Evolutionary conservation across 2,888 invertebrate species (phyloP), one percentile per base, ranked within the genome.

Genomic region (Apamea epomidion): DNA sequence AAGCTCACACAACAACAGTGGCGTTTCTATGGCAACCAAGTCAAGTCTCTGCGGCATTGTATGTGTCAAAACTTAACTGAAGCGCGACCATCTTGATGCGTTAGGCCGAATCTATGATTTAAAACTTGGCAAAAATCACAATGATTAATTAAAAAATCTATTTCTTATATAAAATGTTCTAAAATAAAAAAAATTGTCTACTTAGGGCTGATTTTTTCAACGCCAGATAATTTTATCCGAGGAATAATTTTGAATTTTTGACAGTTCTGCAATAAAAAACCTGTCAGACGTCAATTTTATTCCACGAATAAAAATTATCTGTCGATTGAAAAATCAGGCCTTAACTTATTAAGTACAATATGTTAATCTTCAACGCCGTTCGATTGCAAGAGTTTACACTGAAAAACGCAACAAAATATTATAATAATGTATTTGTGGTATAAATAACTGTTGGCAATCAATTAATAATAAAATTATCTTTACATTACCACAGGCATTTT

Each of bases 331-430:
- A 32, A 32, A 32, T 32, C 32, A 32, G 2, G 2, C 32, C 32
- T 32, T 78, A 82, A 25, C 58, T 32, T 68, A 80, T 69, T 76
- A 76, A 76, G 64, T 78, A 85, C 54, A 54, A 21, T 74, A 83
- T 76, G 76, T 91, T 84, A 91, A 65, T 92, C 91, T 90, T 91
- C 89, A 81, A 82, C 85, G 81, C 88, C 88, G 54, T 91, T 90
- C 64, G 88, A 86, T 79, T 92, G 92, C 74, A 94, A 90, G 29
- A 94, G 93, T 87, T 92, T 92, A 84, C 95, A 93, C 95, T 95
- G 94, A 85, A 93, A 94, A 87, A 87, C 67, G 81, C 67, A 78
- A 73, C 76, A 83, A 80, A 67, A 67, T 29, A 8, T 68, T 29
- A 21, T 71, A 21, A 54, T 45, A 29, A 62, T 62, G 7, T 62